A percentile compares a stretch with the other conserved stretches of the same genome.
phyloP scores from a whole-genome alignment of 1,140 invertebrate genomes.

The Dreissena rostriformis region DNA sequence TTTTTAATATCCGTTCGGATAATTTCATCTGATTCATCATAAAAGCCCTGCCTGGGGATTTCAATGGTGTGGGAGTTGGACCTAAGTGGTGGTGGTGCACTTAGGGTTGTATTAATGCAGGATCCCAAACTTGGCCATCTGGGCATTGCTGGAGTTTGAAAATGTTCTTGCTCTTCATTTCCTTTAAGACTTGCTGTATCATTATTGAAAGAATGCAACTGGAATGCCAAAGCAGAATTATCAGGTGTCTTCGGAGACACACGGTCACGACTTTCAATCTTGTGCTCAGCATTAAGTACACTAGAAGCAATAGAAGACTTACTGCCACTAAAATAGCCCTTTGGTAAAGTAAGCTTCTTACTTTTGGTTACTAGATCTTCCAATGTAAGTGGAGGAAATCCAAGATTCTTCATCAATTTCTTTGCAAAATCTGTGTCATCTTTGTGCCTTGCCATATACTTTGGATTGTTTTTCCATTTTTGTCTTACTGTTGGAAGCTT shows the following conservation, averaged over 20 bases:
- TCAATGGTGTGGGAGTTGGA: no score
- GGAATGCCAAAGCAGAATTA: not conserved
- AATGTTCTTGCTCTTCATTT: no score
- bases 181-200: no score
- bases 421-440: slow-evolving; percentile 45
- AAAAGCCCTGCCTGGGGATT: no score
- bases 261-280: slow-evolving; percentile 24
- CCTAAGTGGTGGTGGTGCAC: no score
- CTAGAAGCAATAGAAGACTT: slow-evolving; percentile 33
- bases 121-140: no score
- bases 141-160: no score
- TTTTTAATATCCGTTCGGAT: no score
- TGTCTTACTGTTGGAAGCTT: slow-evolving; percentile 19
- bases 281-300: slow-evolving; percentile 40
- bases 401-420: slow-evolving; percentile 52
- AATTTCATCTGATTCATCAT: no score
- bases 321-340: slow-evolving; percentile 11
- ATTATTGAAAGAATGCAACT: not conserved
- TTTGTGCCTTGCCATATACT: slow-evolving; percentile 12
- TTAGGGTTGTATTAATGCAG: no score
- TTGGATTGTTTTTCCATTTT: slow-evolving; percentile 36
- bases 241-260: not conserved
- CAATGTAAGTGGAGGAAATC: slow-evolving; percentile 45
- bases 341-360: slow-evolving; percentile 22
- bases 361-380: slow-evolving; percentile 37